Percentiles rank a stretch among this genome's conserved stretches.
phyloP scores from a whole-genome alignment of 2,113 vertebrate species.

The Trichomycterus rosablanca region DNA sequence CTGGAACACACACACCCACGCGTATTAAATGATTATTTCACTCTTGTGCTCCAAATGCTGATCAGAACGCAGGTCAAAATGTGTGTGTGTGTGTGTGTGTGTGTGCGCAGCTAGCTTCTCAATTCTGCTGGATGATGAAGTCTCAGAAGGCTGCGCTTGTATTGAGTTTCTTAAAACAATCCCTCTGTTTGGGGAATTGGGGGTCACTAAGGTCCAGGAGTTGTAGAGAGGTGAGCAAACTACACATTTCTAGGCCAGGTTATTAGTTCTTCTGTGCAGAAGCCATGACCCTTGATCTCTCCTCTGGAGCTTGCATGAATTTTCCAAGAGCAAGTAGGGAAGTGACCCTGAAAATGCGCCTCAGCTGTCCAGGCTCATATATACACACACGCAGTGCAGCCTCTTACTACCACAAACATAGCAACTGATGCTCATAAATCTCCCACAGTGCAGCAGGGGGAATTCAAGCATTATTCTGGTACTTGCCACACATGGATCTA shows the following conservation, averaged over 20 bases:
- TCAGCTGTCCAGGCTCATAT: conserved; percentile 37
- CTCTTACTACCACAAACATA: conserved; percentile 23
- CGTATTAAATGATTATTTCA: no score
- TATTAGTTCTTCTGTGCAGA: conserved; percentile 47
- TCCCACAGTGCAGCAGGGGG: not conserved
- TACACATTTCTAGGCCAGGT: conserved; percentile 41
- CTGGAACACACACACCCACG: no score
- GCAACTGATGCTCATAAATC: conserved; percentile 35
- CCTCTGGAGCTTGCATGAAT: conserved; percentile 23
- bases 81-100: no score
- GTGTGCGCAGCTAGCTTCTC: no score
- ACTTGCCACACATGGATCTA: not conserved
- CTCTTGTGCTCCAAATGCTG: no score
- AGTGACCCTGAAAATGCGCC: conserved; percentile 55
- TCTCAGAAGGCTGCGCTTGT: no score
- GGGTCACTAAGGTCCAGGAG: conserved; percentile 33
- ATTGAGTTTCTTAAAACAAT: no score
- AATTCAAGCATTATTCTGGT: not conserved
- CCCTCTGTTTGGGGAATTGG: not conserved
- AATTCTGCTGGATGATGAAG: no score
- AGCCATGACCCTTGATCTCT: conserved; percentile 58
- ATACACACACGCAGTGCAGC: not conserved
- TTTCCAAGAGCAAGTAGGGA: conserved; percentile 6
- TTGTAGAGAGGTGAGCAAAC: conserved; percentile 31
- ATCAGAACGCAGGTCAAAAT: no score